Conservation (phyloP, 2,113 vertebrate species). For the Dromaius novaehollandiae region DNA sequence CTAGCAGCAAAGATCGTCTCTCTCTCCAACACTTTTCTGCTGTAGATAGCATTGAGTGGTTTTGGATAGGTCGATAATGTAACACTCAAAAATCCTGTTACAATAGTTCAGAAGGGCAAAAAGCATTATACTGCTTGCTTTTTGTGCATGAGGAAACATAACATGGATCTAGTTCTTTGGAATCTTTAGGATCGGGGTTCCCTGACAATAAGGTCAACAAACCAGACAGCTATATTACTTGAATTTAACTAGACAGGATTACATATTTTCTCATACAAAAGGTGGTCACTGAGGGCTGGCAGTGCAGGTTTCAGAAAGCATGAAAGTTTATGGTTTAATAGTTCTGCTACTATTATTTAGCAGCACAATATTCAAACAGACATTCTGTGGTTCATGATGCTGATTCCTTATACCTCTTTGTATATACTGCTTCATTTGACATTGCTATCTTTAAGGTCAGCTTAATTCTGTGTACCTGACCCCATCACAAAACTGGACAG, state of each 20-base stretch:
- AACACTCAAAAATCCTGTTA: not conserved
- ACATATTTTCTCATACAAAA: not conserved
- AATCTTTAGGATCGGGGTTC: not conserved
- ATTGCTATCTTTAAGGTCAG: not conserved
- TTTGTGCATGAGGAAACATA: not conserved
- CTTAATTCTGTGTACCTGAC: not conserved
- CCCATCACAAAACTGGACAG: not conserved
- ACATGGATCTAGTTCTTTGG: not conserved
- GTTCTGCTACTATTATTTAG: not conserved
- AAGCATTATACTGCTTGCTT: not conserved
- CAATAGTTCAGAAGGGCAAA: not conserved
- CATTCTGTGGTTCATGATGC: not conserved
- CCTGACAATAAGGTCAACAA: not conserved
- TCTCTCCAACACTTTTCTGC: not conserved
- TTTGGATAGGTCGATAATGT: not conserved
- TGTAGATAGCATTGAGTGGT: not conserved
- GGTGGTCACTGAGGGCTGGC: not conserved
- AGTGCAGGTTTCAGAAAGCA: not conserved
- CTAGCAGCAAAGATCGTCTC: not conserved
- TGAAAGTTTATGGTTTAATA: not conserved
- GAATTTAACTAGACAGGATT: not conserved
- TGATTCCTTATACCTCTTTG: not conserved
- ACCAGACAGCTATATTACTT: not conserved
- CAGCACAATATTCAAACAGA: not conserved
- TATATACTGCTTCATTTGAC: not conserved